Evolutionary conservation across 2,888 invertebrate species (phyloP).

Genomic region (Trissoscelio sp.): DNA sequence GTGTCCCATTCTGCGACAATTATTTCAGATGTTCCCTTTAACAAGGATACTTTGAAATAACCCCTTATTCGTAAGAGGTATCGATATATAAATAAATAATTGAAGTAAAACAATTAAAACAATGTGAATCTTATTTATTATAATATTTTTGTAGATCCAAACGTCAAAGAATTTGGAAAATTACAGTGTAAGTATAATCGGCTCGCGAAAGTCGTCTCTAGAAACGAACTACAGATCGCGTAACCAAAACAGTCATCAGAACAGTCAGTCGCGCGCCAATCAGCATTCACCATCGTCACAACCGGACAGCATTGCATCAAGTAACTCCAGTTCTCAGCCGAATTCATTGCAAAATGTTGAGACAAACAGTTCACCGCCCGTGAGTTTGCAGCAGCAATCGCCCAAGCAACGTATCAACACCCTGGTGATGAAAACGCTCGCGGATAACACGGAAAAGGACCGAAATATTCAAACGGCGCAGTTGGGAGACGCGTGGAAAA

Average conservation of each 20-base stretch:
- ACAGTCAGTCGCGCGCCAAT: slow-evolving; percentile 13
- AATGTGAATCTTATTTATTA: too few species aligned
- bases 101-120: too few species aligned
- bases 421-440: slow-evolving; percentile 94
- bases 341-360: slow-evolving; percentile 75
- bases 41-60: too few species aligned
- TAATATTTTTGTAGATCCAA: too few species aligned
- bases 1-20: too few species aligned
- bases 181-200: too few species aligned
- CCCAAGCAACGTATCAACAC: slow-evolving; percentile 95
- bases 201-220: not conserved
- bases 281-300: slow-evolving; percentile 57
- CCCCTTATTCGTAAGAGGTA: too few species aligned
- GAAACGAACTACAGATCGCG: not conserved
- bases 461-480: slow-evolving; percentile 82
- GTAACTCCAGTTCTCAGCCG: slow-evolving; percentile 71
- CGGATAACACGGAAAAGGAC: slow-evolving; percentile 91
- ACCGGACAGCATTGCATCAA: slow-evolving; percentile 70
- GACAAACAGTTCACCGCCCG: slow-evolving; percentile 77
- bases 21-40: too few species aligned
- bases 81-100: too few species aligned
- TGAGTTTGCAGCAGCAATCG: slow-evolving; percentile 85
- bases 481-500: slow-evolving; percentile 90
- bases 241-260: slow-evolving; percentile 64
- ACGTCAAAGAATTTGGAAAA: too few species aligned